Conservation (phyloP, 2,797 vertebrate species). For the Platyrinchus mystaceus region DNA sequence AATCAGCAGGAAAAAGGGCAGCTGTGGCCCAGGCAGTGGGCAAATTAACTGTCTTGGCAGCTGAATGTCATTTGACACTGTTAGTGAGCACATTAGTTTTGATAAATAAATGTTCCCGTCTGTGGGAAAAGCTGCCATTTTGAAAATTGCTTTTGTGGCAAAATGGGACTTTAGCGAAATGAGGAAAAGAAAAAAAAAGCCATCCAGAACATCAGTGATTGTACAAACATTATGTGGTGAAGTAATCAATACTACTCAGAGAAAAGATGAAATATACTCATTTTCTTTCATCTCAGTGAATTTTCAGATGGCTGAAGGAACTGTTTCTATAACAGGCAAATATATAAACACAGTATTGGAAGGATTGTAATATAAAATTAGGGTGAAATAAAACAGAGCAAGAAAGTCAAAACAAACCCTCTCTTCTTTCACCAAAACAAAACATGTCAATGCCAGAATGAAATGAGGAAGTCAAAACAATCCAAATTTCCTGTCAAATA, state of each 20-base stretch:
- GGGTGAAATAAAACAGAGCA: slow-evolving; percentile 14
- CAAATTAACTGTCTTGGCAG: neutral
- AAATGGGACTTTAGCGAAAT: neutral
- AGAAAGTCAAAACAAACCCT: slow-evolving; percentile 13
- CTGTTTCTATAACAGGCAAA: neutral
- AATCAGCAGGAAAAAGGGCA: neutral
- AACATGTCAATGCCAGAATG: neutral
- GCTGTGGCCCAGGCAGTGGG: neutral
- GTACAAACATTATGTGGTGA: neutral
- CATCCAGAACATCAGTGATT: neutral
- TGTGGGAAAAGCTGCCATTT: slow-evolving; percentile 20
- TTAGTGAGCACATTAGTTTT: neutral
- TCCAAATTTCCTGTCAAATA: neutral
- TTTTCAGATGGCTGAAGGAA: slow-evolving; percentile 13
- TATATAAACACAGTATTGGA: neutral
- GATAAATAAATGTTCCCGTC: neutral
- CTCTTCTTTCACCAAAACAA: neutral
- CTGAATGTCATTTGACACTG: neutral
- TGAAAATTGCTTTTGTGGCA: neutral
- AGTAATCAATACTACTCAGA: slow-evolving; percentile 35
- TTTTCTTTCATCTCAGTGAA: slow-evolving; percentile 34
- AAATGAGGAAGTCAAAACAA: slow-evolving; percentile 34
- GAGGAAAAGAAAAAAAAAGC: neutral
- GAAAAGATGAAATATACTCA: slow-evolving; percentile 16
- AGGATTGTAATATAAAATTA: neutral